Conservation (phyloP, 2,888 invertebrate species). For the Cephus pulcher region DNA sequence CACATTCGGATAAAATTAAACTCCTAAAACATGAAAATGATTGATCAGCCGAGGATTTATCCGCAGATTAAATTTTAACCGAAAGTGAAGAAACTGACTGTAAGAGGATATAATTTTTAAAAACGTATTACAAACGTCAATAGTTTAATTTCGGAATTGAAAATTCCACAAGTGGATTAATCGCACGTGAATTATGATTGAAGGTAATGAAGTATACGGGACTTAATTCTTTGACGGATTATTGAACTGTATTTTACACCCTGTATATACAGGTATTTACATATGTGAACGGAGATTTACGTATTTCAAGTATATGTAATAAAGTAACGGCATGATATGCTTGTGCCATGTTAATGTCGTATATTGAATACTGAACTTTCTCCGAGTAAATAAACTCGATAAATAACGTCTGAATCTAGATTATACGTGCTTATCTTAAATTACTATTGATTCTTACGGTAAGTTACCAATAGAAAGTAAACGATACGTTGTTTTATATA, state of each 20-base stretch:
- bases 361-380: neutral
- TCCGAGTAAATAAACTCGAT: neutral
- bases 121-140: neutral
- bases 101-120: too few species aligned
- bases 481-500: neutral
- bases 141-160: neutral
- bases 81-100: too few species aligned
- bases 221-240: neutral
- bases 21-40: too few species aligned
- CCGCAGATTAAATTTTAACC: too few species aligned
- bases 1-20: too few species aligned
- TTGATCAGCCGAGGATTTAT: too few species aligned
- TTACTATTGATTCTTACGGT: neutral
- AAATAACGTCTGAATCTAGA: neutral
- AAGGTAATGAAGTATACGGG: neutral
- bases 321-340: neutral
- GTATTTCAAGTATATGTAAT: neutral
- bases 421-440: neutral
- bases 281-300: neutral
- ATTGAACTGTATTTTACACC: neutral
- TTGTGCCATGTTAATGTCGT: neutral
- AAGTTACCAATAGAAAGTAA: neutral
- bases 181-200: neutral
- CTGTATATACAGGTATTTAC: neutral
- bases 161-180: neutral